Conservation (phyloP, 2,888 invertebrate genomes). For the Eristalis pertinax region DNA sequence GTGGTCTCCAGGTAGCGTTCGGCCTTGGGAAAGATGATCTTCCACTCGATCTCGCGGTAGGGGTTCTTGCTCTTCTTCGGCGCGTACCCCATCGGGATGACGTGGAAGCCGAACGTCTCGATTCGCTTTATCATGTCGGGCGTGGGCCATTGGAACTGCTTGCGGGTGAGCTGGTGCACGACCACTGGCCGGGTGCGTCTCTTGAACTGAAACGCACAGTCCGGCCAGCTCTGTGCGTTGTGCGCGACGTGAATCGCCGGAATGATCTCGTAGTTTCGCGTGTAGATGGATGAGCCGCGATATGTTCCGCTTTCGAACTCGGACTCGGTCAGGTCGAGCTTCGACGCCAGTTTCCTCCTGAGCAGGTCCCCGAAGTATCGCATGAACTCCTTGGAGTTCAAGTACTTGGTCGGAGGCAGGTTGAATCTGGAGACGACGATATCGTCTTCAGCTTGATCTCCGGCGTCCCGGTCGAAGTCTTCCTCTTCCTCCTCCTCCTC, state of each 20-base stretch:
- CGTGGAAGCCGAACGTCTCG: conserved; percentile 85
- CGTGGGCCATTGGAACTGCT: conserved; percentile 87
- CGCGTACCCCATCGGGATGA: conserved; percentile 87
- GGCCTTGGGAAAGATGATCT: conserved; percentile 88
- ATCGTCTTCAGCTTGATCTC: conserved; percentile 34
- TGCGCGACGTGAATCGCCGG: conserved; percentile 84
- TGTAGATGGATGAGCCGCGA: conserved; percentile 87
- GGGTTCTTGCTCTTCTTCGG: conserved; percentile 85
- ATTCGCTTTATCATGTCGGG: conserved; percentile 86
- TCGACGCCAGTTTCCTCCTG: conserved; percentile 83
- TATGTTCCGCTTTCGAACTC: conserved; percentile 84
- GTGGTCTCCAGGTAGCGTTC: conserved; percentile 89
- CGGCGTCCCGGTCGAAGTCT: conserved; percentile 69
- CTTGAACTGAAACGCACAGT: conserved; percentile 87
- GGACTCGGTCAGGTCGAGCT: conserved; percentile 83
- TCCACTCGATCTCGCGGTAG: conserved; percentile 88
- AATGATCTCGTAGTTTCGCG: conserved; percentile 85
- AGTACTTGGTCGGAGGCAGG: conserved; percentile 77
- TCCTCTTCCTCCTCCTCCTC: conserved; percentile 74
- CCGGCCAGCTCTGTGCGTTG: conserved; percentile 86
- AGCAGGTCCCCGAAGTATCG: conserved; percentile 86
- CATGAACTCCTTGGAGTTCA: conserved; percentile 87
- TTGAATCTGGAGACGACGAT: conserved; percentile 3
- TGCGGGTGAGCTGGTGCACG: conserved; percentile 84
- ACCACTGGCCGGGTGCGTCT: conserved; percentile 84